Evolutionary conservation across 2,888 invertebrate genomes (phyloP).

Genomic region (Latrodectus elegans): DNA sequence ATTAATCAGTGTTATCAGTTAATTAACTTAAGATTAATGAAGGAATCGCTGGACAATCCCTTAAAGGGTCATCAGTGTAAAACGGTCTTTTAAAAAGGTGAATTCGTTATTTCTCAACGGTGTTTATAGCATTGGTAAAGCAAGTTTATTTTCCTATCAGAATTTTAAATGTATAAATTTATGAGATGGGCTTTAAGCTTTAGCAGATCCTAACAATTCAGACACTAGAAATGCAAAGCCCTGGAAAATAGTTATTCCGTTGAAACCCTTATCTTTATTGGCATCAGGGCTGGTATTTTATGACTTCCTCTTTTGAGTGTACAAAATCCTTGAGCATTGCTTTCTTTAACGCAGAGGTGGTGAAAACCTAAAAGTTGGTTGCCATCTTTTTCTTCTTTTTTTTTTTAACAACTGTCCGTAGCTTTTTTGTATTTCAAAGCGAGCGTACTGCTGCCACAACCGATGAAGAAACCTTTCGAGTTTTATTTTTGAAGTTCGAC

Average conservation of each 20-base stretch:
- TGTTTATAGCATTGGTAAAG: too few species aligned
- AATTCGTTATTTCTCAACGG: too few species aligned
- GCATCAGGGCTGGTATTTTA: not conserved
- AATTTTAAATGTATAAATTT: too few species aligned
- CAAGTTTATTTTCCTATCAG: too few species aligned
- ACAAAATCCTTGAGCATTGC: not conserved
- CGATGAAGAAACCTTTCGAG: not conserved
- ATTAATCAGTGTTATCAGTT: too few species aligned
- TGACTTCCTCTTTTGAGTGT: not conserved
- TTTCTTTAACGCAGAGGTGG: not conserved
- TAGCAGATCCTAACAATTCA: too few species aligned
- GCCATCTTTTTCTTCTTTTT: not conserved
- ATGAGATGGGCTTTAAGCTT: too few species aligned
- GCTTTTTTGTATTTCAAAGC: not conserved
- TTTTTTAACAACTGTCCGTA: not conserved
- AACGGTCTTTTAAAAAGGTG: too few species aligned
- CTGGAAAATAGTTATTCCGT: not conserved
- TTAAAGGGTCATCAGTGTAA: too few species aligned
- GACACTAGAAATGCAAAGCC: not conserved
- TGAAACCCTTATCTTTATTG: constrained; percentile 2
- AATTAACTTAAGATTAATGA: too few species aligned
- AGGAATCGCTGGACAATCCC: too few species aligned
- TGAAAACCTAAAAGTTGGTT: not conserved
- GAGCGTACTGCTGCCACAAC: not conserved
- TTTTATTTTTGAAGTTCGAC: constrained; percentile 1